Conservation (phyloP, 2,888 invertebrate genomes). For the Petrolisthes manimaculis region DNA sequence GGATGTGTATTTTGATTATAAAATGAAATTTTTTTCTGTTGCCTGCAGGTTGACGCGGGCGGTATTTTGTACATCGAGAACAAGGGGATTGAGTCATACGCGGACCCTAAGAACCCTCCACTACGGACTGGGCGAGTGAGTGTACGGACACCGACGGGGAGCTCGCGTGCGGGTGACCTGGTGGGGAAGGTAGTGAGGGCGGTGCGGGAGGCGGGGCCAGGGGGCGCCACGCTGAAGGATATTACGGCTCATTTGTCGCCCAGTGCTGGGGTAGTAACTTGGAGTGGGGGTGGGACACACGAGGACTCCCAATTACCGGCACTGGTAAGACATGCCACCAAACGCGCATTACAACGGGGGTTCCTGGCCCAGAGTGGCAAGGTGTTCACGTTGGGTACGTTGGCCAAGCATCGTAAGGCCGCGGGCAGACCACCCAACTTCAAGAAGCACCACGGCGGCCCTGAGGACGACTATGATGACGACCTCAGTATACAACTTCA, state of each 20-base stretch:
- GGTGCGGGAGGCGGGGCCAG: slow-evolving; percentile 55
- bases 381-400: slow-evolving; percentile 48
- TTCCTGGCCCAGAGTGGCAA: slow-evolving; percentile 60
- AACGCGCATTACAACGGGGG: slow-evolving; percentile 64
- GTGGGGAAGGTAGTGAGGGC: slow-evolving; percentile 64
- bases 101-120: slow-evolving; percentile 63
- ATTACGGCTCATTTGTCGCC: slow-evolving; percentile 53
- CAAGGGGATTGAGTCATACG: slow-evolving; percentile 62
- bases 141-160: slow-evolving; percentile 58
- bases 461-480: slow-evolving; percentile 44
- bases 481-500: slow-evolving; percentile 22
- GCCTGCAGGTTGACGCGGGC: slow-evolving; percentile 59
- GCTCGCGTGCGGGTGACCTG: slow-evolving; percentile 62
- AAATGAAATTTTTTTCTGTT: not conserved
- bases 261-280: slow-evolving; percentile 1
- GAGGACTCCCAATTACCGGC: slow-evolving; percentile 46
- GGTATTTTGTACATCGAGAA: slow-evolving; percentile 63
- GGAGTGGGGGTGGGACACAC: not conserved
- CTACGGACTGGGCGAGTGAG: slow-evolving; percentile 56
- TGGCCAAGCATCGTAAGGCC: slow-evolving; percentile 48
- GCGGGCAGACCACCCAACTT: slow-evolving; percentile 25
- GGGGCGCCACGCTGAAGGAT: slow-evolving; percentile 58
- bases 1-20: not conserved
- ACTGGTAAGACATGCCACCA: slow-evolving; percentile 62
- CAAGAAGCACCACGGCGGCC: slow-evolving; percentile 26